phyloP scores from a whole-genome alignment of 1,140 invertebrate species.

The Thaumatotibia leucotreta region DNA sequence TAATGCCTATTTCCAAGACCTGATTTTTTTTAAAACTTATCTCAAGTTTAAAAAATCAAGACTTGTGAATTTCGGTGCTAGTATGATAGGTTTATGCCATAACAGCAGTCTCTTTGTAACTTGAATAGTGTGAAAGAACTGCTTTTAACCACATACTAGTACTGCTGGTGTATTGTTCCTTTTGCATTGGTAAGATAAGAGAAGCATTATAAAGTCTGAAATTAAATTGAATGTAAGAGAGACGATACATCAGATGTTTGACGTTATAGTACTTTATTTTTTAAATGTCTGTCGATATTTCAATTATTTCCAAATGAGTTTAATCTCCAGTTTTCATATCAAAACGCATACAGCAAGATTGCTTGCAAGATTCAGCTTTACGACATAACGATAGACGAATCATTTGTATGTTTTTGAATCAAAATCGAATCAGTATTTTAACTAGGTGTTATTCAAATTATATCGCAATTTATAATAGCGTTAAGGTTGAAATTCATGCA shows the following conservation, averaged over 20 bases:
- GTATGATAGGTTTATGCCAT: background rate
- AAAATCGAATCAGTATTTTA: conserved; percentile 51
- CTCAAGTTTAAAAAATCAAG: too few species aligned
- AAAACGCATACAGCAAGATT: conserved; percentile 47
- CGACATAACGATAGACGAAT: background rate
- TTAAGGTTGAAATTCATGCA: conserved; percentile 56
- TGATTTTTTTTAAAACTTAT: too few species aligned
- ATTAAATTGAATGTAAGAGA: background rate
- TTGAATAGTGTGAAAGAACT: background rate
- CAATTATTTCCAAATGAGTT: conserved; percentile 20
- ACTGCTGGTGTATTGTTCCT: background rate
- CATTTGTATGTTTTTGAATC: background rate
- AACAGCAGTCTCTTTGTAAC: background rate
- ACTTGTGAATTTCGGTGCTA: background rate
- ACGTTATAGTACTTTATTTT: conserved; percentile 43
- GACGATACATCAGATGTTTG: conserved; percentile 19
- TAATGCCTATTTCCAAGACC: too few species aligned
- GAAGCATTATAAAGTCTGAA: background rate
- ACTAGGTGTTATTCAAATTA: conserved; percentile 38
- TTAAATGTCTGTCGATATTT: conserved; percentile 29
- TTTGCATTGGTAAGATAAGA: background rate
- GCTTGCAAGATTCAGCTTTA: conserved; percentile 50
- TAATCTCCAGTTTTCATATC: conserved; percentile 63
- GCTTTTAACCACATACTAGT: background rate
- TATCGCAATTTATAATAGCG: conserved; percentile 48